Conservation (phyloP, 2,888 invertebrate genomes). For the Agrochola lota region DNA sequence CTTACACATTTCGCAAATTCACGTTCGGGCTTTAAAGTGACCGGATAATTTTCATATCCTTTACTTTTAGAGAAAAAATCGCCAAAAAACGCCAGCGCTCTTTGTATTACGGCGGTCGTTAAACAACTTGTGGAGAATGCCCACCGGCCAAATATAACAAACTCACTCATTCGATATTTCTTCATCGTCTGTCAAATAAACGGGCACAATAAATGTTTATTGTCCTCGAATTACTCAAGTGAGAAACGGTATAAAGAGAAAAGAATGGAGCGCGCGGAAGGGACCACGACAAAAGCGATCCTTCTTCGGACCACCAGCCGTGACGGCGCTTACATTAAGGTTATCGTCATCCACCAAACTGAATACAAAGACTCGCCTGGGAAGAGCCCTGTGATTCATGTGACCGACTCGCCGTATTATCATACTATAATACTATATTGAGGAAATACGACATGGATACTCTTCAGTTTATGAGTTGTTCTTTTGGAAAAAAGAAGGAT, state of each 20-base stretch:
- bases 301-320: slow-evolving; percentile 89
- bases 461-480: slow-evolving; percentile 69
- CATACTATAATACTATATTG: slow-evolving; percentile 82
- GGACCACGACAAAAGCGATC: slow-evolving; percentile 89
- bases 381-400: slow-evolving; percentile 87
- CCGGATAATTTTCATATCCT: slow-evolving; percentile 78
- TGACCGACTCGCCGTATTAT: slow-evolving; percentile 83
- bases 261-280: slow-evolving; percentile 88
- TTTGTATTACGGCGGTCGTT: slow-evolving; percentile 77
- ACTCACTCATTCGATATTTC: slow-evolving; percentile 87
- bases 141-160: slow-evolving; percentile 80
- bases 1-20: slow-evolving; percentile 81
- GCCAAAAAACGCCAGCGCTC: slow-evolving; percentile 67
- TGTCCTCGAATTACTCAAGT: slow-evolving; percentile 90
- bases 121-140: slow-evolving; percentile 75
- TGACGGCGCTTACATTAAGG: slow-evolving; percentile 90
- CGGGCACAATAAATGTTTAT: slow-evolving; percentile 90
- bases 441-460: slow-evolving; percentile 76
- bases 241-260: slow-evolving; percentile 89
- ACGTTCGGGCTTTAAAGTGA: slow-evolving; percentile 77
- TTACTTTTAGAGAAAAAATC: slow-evolving; percentile 68
- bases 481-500: slow-evolving; percentile 69
- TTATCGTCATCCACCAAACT: slow-evolving; percentile 90
- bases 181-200: slow-evolving; percentile 89
- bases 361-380: slow-evolving; percentile 86